Evolutionary conservation across 1,140 invertebrate species (phyloP).

Genomic region (Drosophila chauvacae): DNA sequence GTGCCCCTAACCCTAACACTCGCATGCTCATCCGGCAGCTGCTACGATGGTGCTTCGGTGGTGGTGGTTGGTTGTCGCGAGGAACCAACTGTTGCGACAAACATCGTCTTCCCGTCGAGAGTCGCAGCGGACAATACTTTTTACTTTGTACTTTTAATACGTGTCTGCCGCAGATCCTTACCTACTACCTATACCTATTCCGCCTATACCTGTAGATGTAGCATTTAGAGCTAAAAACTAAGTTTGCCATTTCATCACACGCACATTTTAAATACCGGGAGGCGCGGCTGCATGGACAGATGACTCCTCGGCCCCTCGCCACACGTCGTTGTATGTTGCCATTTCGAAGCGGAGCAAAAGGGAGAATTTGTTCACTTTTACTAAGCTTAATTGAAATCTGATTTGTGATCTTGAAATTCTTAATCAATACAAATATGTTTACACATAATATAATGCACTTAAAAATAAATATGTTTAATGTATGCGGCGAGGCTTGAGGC

Average conservation of each 20-base stretch:
- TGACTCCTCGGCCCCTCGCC: conserved; percentile 2
- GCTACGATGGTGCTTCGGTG: conserved; percentile 25
- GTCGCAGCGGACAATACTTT: background rate
- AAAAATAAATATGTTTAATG: conserved; percentile 66
- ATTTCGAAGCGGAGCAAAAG: conserved; percentile 36
- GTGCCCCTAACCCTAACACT: conserved; percentile 3
- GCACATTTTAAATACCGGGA: conserved; percentile 1
- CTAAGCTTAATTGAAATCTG: conserved; percentile 73
- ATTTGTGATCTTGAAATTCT: conserved; percentile 80
- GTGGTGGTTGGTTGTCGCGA: conserved; percentile 45
- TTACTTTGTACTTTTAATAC: background rate
- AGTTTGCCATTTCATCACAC: conserved; percentile 19
- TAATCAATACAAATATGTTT: conserved; percentile 75
- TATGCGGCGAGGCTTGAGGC: conserved; percentile 60
- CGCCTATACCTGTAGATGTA: conserved; percentile 11
- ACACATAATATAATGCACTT: conserved; percentile 74
- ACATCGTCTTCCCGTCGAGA: background rate
- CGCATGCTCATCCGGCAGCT: conserved; percentile 47
- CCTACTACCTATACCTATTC: background rate
- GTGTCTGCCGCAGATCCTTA: conserved; percentile 4
- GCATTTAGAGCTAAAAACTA: conserved; percentile 32
- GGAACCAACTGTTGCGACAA: conserved; percentile 51
- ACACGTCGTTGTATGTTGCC: conserved; percentile 24
- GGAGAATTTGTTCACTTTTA: conserved; percentile 12
- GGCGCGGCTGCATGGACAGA: conserved; percentile 1